These are phyloP conservation scores for Aleiodes testaceus DNA, from an alignment of 2,888 invertebrate genomes.

Conservation along the genomic window DNA sequence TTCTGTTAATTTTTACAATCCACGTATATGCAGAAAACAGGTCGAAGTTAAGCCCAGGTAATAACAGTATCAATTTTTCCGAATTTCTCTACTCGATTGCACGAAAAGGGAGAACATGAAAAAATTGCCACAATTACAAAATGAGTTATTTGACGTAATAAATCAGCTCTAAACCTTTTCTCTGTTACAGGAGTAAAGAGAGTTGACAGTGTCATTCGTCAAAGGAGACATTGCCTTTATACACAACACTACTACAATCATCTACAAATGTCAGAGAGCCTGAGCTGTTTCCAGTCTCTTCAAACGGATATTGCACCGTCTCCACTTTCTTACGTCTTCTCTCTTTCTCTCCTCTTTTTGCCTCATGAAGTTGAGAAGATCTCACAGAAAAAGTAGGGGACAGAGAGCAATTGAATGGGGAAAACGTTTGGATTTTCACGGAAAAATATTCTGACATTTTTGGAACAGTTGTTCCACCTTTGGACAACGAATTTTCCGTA, in stretches of 20 bases:
- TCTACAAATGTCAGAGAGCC: background rate
- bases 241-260: background rate
- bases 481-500: slow-evolving; percentile 30
- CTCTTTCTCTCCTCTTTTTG: background rate
- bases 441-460: slow-evolving; percentile 12
- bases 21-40: background rate
- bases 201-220: slow-evolving; percentile 15
- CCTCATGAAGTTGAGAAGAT: background rate
- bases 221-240: background rate
- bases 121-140: no score
- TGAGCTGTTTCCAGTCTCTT: background rate
- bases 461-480: slow-evolving; percentile 12
- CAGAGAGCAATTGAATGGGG: background rate
- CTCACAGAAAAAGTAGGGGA: background rate
- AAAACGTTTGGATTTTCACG: slow-evolving; percentile 5
- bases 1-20: background rate
- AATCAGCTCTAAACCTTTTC: background rate
- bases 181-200: background rate
- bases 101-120: no score
- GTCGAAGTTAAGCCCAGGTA: background rate
- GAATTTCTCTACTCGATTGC: no score
- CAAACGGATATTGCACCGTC: background rate
- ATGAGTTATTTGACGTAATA: slow-evolving; percentile 25
- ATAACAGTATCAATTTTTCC: slow-evolving; percentile 27
- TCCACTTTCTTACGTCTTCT: slow-evolving; percentile 2